A percentile compares a stretch with the other conserved stretches of the same genome.
phyloP scores from a whole-genome alignment of 1,140 invertebrate genomes.

The Asobara japonica region DNA sequence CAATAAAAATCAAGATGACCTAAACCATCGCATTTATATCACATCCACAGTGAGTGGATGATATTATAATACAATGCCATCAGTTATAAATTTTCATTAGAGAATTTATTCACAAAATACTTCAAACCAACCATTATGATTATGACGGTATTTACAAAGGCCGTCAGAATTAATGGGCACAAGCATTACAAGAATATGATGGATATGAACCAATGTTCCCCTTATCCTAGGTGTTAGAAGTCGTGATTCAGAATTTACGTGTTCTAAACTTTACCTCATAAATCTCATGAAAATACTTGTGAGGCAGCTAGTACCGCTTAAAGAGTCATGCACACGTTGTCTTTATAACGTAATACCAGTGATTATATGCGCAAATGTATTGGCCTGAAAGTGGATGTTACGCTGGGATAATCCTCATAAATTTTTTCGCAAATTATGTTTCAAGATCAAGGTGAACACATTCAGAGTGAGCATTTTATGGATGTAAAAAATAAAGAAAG shows the following conservation, averaged over 20 bases:
- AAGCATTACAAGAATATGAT: slow-evolving; percentile 22
- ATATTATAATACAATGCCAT: not conserved
- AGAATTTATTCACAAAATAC: not conserved
- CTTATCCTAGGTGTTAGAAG: not conserved
- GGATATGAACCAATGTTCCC: slow-evolving; percentile 5
- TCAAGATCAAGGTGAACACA: slow-evolving; percentile 1
- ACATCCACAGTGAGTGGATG: not conserved
- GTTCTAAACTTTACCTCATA: slow-evolving; percentile 16
- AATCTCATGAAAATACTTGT: slow-evolving; percentile 2
- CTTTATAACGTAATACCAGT: slow-evolving; percentile 10
- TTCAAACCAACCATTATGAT: not conserved
- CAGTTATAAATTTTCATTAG: not conserved
- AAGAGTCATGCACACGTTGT: slow-evolving; percentile 13
- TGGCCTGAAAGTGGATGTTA: slow-evolving; percentile 4
- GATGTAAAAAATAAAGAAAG: not conserved
- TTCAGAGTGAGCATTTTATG: not conserved
- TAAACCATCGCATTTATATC: not conserved
- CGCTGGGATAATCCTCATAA: not conserved
- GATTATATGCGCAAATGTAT: not conserved
- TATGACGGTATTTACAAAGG: slow-evolving; percentile 14
- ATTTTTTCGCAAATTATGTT: not conserved
- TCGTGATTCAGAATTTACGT: slow-evolving; percentile 25
- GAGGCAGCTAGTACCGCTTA: not conserved
- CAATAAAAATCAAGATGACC: not conserved
- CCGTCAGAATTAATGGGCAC: not conserved